Base-by-base conservation (phyloP, 1,140 invertebrate genomes). In the Lucilia cuprina region DNA sequence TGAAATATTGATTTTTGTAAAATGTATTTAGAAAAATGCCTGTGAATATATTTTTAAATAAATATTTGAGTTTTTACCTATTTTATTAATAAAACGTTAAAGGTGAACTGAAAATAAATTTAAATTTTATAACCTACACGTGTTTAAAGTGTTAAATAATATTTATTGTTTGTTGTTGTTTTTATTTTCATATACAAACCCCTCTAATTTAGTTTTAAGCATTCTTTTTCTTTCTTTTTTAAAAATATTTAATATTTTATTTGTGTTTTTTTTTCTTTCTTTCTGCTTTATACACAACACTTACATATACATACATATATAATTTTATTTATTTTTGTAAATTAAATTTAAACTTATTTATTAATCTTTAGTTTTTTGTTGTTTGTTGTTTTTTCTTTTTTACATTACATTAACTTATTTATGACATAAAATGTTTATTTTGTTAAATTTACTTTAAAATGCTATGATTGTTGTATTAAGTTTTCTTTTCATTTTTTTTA, bases 201-300 rank as follows among this genome's bases (percentile, higher is more conserved):
- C 3, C 25, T 30, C 41, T 41, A 5, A 3, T 41, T 41, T 30
- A 3, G 1, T 30, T 30, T 30, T 30, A 30, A 30, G 25, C 3
- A 30, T 30, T 30, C 1, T 30, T 30, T 30, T 30, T 30, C 25
- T 30, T 30, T 41, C 10, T 41, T 10, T 41, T 41, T 41, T 41
- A 41, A 41, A 41, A 41, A 41, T 41, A 41, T 41, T 41, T 41
- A 41, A 41, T 41, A 41, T 41, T 41, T 41, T 41, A 41, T 41
- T 41, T 30, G 25, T 30, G 1, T 30, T 0, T 60, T 60, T 84
- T 83, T 83, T 34, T 70, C 88, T 89, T 89, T 83, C 8, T 84
- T 89, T 88, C 21, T 8, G 21, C 21, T 70, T 70, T 55, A 55
- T 55, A 55, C 50, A 55, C 50, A 55, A 55, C 50, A 55, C 12